Evolutionary conservation across 2,113 vertebrate species (phyloP).

Genomic region (Morone saxatilis): DNA sequence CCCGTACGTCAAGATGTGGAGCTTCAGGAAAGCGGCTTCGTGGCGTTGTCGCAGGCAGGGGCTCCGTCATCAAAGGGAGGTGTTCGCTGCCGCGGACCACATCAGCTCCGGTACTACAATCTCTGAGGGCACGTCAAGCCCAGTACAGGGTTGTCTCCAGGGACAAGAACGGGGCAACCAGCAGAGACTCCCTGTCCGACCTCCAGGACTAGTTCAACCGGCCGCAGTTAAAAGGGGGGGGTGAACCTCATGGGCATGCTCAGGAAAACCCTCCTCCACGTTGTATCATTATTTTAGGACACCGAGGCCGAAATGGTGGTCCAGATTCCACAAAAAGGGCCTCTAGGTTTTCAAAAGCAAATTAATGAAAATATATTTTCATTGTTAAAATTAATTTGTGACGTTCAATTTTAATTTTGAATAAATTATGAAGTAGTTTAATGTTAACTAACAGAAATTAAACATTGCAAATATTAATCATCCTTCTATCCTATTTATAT

Average conservation of each 20-base stretch:
- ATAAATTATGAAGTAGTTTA: no score
- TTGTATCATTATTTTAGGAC: conserved; percentile 76
- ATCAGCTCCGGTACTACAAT: conserved; percentile 68
- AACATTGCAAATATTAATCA: no score
- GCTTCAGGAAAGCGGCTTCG: conserved; percentile 82
- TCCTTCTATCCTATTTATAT: no score
- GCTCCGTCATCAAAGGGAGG: conserved; percentile 78
- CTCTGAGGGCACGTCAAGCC: conserved; percentile 80
- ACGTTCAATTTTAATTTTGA: no score
- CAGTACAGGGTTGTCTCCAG: conserved; percentile 80
- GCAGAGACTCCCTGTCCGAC: not conserved
- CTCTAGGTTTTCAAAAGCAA: not conserved
- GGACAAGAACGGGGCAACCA: not conserved
- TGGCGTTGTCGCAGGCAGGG: conserved; percentile 76
- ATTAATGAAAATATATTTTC: not conserved
- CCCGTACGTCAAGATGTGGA: conserved; percentile 78
- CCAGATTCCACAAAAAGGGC: not conserved
- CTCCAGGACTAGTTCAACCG: conserved; percentile 68
- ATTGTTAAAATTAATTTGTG: not conserved
- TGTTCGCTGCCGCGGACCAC: conserved; percentile 75
- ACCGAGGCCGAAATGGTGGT: not conserved
- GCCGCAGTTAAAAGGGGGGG: conserved; percentile 76
- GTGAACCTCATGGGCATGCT: conserved; percentile 64
- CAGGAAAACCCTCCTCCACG: conserved; percentile 74
- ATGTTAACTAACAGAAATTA: no score